Percentiles rank a stretch among this genome's conserved stretches.
phyloP scores from a whole-genome alignment of 2,113 vertebrate species.

The Otolemur garnettii region DNA sequence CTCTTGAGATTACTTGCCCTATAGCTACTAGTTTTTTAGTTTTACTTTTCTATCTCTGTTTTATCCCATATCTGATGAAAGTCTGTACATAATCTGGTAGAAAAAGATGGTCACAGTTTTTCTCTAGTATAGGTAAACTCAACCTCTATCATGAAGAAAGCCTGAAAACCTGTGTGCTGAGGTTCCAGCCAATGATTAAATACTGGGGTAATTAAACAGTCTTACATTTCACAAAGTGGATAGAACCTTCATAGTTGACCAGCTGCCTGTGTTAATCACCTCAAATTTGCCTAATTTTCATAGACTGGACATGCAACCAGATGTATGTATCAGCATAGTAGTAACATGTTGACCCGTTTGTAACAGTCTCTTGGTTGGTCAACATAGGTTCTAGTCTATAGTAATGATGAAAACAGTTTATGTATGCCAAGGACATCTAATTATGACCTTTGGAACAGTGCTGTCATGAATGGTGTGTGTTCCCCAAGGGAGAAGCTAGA shows the following conservation, averaged over 20 bases:
- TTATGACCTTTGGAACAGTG: constrained; percentile 34
- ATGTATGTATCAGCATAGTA: too few species aligned
- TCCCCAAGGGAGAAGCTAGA: not conserved
- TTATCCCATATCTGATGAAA: not conserved
- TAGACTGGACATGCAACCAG: too few species aligned
- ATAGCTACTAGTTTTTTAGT: not conserved
- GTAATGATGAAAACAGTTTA: constrained; percentile 8
- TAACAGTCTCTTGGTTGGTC: too few species aligned
- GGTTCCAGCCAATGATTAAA: not conserved
- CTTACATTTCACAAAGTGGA: not conserved
- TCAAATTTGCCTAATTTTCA: too few species aligned
- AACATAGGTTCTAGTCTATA: too few species aligned
- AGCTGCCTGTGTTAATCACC: too few species aligned
- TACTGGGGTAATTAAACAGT: not conserved
- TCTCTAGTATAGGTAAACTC: not conserved
- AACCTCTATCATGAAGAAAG: not conserved
- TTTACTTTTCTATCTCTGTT: not conserved
- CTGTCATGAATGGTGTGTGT: not conserved
- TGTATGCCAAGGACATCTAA: not conserved
- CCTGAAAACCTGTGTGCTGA: not conserved
- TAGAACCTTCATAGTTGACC: too few species aligned
- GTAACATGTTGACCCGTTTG: too few species aligned
- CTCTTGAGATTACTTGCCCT: not conserved
- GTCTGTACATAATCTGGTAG: not conserved
- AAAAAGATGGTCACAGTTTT: not conserved